Conservation (phyloP, 1,140 invertebrate species). For the Trachelipus rathkii region DNA sequence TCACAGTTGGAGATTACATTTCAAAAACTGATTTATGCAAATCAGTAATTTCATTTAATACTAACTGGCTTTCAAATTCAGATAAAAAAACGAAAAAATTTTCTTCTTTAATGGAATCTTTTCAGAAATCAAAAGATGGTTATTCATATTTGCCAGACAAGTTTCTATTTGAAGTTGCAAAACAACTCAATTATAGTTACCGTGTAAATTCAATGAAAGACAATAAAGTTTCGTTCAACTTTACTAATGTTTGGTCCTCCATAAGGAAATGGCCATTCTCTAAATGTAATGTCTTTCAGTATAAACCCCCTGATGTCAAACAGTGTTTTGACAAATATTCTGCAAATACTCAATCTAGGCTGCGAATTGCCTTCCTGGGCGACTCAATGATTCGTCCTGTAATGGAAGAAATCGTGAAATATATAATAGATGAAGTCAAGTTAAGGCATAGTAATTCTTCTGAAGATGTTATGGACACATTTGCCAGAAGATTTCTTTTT, state of each 20-base stretch:
- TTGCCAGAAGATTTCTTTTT: background rate
- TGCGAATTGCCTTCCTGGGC: background rate
- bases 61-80: no score
- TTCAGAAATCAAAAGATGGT: no score
- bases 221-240: background rate
- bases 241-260: background rate
- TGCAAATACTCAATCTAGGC: background rate
- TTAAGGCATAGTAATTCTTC: background rate
- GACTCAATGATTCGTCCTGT: background rate
- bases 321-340: background rate
- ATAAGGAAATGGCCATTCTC: background rate
- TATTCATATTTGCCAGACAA: no score
- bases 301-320: background rate
- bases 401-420: background rate
- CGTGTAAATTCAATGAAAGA: background rate
- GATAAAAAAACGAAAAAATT: no score
- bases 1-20: no score
- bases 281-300: background rate
- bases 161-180: no score
- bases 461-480: background rate
- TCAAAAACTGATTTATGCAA: no score
- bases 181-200: no score
- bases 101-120: no score
- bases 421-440: background rate
- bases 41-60: no score